Evolutionary conservation across 2,888 invertebrate genomes (phyloP).

Genomic region (Galerucella pusilla): DNA sequence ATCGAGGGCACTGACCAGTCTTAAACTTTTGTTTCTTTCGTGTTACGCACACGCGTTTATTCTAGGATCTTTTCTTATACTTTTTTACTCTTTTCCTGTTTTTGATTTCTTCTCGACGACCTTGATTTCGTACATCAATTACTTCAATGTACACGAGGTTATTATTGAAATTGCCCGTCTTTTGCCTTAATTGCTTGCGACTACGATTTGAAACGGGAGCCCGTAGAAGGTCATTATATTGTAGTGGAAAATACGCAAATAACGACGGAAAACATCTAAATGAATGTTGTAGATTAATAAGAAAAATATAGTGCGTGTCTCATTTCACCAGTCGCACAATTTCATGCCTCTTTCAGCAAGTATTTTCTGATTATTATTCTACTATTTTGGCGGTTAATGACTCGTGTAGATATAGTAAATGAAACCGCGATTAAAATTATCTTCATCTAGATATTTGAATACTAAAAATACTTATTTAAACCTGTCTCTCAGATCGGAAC

Average conservation of each 20-base stretch:
- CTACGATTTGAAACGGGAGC: background rate
- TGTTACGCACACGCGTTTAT: background rate
- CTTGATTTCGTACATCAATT: constrained; percentile 8
- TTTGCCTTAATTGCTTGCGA: background rate
- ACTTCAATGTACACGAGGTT: background rate
- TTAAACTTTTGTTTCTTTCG: constrained; percentile 42
- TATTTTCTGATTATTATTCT: too few species aligned
- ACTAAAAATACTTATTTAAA: too few species aligned
- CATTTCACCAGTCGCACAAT: too few species aligned
- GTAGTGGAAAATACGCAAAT: background rate
- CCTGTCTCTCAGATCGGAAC: too few species aligned
- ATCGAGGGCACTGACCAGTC: constrained; percentile 42
- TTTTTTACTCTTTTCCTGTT: background rate
- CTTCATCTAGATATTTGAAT: too few species aligned
- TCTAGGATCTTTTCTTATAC: background rate
- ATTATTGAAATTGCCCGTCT: constrained; percentile 2
- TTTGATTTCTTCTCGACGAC: constrained; percentile 13
- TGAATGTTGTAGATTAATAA: too few species aligned
- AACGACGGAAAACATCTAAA: too few species aligned
- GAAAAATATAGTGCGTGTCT: too few species aligned
- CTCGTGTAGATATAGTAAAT: too few species aligned
- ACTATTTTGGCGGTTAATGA: too few species aligned
- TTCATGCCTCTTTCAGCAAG: too few species aligned
- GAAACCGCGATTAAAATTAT: too few species aligned
- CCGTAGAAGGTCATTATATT: background rate